Evolutionary conservation across 2,113 vertebrate genomes (phyloP).

Genomic region (Pollimyrus isidori): DNA sequence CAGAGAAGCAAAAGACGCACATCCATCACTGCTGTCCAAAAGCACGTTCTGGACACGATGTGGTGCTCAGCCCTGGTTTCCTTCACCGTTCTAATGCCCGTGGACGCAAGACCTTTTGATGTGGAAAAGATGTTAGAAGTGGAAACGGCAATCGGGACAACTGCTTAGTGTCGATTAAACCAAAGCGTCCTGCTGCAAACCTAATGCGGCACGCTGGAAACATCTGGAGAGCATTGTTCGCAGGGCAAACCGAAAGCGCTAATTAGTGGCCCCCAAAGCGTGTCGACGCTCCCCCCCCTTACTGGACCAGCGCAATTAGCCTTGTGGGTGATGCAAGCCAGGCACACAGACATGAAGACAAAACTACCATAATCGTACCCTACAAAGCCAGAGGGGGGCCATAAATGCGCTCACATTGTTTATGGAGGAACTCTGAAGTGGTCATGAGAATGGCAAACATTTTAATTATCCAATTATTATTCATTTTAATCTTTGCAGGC

Average conservation of each 20-base stretch:
- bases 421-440: not conserved
- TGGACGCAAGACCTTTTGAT: conserved; percentile 1
- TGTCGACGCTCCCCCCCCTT: not conserved
- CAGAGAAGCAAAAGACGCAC: not conserved
- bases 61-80: not conserved
- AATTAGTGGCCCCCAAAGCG: conserved; percentile 2
- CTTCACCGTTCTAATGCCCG: not conserved
- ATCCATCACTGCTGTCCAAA: not conserved
- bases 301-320: not conserved
- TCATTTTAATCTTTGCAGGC: conserved; percentile 2
- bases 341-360: not conserved
- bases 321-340: not conserved
- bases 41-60: not conserved
- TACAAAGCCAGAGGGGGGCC: not conserved
- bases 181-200: not conserved
- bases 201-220: not conserved
- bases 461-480: conserved; percentile 10
- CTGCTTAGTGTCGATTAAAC: conserved; percentile 12
- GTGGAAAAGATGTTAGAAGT: conserved; percentile 6
- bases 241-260: not conserved
- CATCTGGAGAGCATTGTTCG: conserved; percentile 18
- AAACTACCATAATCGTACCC: conserved; percentile 6
- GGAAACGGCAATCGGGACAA: not conserved
- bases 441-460: not conserved
- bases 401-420: not conserved